Evolutionary conservation across 2,888 invertebrate genomes (phyloP).

Genomic region (Andrena marginata): DNA sequence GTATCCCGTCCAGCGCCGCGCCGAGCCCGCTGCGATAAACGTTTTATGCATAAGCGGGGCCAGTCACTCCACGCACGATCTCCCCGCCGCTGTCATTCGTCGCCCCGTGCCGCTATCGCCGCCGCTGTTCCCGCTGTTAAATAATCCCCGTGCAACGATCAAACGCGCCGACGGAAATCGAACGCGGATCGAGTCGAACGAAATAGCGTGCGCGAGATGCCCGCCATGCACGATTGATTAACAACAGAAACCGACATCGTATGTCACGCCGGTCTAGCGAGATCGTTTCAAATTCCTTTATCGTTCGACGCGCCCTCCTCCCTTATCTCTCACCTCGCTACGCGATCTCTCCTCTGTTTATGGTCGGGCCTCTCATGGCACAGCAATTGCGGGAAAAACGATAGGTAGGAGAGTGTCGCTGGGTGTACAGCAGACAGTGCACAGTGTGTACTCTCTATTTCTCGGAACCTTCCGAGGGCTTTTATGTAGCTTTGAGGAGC

Average conservation of each 20-base stretch:
- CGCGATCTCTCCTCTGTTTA: conserved; percentile 12
- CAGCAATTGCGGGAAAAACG: background rate
- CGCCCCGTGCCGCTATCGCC: background rate
- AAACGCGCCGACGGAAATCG: background rate
- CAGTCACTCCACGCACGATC: conserved; percentile 29
- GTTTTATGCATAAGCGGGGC: conserved; percentile 22
- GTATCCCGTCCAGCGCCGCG: conserved; percentile 22
- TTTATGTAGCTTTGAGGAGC: no score
- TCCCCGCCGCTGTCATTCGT: conserved; percentile 41
- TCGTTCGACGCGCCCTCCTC: conserved; percentile 1
- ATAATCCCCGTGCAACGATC: background rate
- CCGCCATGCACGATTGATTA: conserved; percentile 53
- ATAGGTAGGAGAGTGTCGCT: conserved; percentile 4
- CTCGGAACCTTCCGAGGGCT: no score
- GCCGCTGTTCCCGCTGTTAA: background rate
- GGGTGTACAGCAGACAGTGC: background rate
- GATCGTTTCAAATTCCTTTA: conserved; percentile 34
- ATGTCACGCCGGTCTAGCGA: conserved; percentile 20
- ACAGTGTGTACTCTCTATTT: background rate
- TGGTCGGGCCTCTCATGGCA: background rate
- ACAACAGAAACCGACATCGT: conserved; percentile 33
- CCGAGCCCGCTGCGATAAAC: conserved; percentile 12
- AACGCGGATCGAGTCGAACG: conserved; percentile 5
- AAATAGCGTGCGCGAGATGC: conserved; percentile 42
- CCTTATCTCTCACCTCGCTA: background rate